Base-by-base conservation (phyloP, 37 sponge, comb jelly and placozoan genomes). In the Cliona cf. orientalis region DNA sequence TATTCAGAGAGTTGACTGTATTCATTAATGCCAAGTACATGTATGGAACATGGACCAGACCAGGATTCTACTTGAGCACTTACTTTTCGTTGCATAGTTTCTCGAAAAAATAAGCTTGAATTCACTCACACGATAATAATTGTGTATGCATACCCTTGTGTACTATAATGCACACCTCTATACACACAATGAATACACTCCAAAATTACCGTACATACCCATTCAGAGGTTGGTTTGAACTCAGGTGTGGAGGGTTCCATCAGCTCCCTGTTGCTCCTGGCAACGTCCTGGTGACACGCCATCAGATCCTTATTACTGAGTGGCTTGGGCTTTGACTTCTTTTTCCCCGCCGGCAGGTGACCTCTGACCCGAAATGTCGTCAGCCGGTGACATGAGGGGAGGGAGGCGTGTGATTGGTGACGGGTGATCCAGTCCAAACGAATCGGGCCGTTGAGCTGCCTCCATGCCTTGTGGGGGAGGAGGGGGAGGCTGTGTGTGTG, bases 31-130 rank as follows among this genome's bases (percentile, higher is more conserved):
- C 5, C n/a, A n/a, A n/a, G n/a, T n/a, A n/a, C n/a, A n/a, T n/a
- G n/a, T n/a, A n/a, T 5, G 38, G 35, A 29, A 22, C 49, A 78
- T 28, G 3, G 29, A 71, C 28, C 41, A 67, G 22, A 67, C 69
- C 32, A 67, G 11, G 6, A 25, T 25, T 61, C 5, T 61, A 6
- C 6, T 25, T 22, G 68, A 9, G 28, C 34, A 78, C 87, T 87
- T 36, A 96, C 95, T 92, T 95, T 53, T 97, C 98, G 26, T 87
- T 86, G 73, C 98, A 97, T 32, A 97, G 80, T 60, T 97, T 97
- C 83, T 97, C 98, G 5, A n/a, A n/a, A n/a, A n/a, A n/a, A n/a
- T n/a, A n/a, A n/a, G n/a, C n/a, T n/a, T n/a, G n/a, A n/a, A n/a
- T n/a, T n/a, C n/a, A n/a, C n/a, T n/a, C n/a, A n/a, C n/a, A n/a